Conservation (phyloP, 2,113 vertebrate genomes). For the Nothobranchius furzeri region DNA sequence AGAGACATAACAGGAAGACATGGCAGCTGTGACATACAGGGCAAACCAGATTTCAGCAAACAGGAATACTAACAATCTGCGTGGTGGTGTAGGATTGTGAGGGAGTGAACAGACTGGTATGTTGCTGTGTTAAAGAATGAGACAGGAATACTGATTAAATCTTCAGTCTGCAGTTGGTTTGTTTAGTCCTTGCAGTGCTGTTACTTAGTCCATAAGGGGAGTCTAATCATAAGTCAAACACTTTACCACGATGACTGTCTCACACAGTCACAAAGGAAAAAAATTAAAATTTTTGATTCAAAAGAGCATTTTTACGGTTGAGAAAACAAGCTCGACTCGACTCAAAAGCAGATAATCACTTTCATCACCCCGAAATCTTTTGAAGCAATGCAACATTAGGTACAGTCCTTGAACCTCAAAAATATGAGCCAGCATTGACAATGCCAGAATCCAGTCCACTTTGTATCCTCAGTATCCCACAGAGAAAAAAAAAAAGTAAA, state of each 20-base stretch:
- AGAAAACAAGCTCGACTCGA: conserved; percentile 53
- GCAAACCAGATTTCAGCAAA: conserved; percentile 31
- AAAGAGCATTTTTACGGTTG: conserved; percentile 45
- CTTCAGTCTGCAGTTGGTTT: conserved; percentile 22
- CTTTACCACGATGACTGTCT: conserved; percentile 42
- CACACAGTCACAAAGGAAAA: conserved; percentile 45
- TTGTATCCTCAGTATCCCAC: conserved; percentile 44
- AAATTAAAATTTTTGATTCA: conserved; percentile 53
- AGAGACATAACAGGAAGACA: conserved; percentile 16
- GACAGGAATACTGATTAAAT: conserved; percentile 52
- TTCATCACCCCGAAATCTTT: conserved; percentile 58
- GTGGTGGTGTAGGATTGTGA: conserved; percentile 7
- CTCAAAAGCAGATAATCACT: conserved; percentile 72
- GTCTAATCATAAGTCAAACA: conserved; percentile 54
- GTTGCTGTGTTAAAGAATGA: conserved; percentile 23
- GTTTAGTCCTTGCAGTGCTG: conserved; percentile 22
- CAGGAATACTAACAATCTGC: conserved; percentile 30
- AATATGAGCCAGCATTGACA: conserved; percentile 32
- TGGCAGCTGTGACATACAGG: conserved; percentile 35
- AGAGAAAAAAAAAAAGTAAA: conserved; percentile 59
- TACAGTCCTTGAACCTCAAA: conserved; percentile 67
- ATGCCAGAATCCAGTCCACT: conserved; percentile 46
- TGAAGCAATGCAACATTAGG: conserved; percentile 62
- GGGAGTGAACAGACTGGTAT: conserved; percentile 23
- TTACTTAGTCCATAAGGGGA: conserved; percentile 33